These are phyloP conservation scores for Molanna angustata DNA, from an alignment of 2,888 invertebrate species.

Conservation along the genomic window DNA sequence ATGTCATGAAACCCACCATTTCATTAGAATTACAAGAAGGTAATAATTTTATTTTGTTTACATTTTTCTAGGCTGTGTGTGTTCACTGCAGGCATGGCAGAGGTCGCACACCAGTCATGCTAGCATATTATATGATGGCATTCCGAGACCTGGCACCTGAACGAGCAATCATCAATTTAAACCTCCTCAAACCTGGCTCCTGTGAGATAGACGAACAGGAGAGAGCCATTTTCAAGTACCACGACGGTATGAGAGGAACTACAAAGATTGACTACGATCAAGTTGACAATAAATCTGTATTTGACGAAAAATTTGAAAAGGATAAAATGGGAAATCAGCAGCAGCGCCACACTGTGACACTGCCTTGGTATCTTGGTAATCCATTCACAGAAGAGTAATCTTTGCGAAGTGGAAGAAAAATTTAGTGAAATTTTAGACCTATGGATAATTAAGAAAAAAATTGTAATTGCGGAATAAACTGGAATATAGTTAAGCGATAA, in stretches of 20 bases:
- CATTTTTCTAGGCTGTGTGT: constrained; percentile 55
- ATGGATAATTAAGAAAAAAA: too few species aligned
- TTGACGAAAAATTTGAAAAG: background rate
- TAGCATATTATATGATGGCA: constrained; percentile 68
- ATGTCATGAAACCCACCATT: too few species aligned
- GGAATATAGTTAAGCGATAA: too few species aligned
- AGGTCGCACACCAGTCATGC: constrained; percentile 70
- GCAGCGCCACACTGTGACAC: background rate
- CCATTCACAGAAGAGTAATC: too few species aligned
- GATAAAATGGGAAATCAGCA: constrained; percentile 7
- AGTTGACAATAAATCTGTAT: background rate
- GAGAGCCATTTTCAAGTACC: constrained; percentile 56
- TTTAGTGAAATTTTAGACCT: too few species aligned
- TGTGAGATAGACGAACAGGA: constrained; percentile 63
- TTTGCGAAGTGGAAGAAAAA: too few species aligned
- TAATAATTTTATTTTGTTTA: too few species aligned
- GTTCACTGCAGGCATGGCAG: constrained; percentile 70
- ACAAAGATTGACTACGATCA: background rate
- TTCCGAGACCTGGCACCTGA: constrained; percentile 61
- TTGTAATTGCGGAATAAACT: too few species aligned
- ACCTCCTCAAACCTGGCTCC: constrained; percentile 61
- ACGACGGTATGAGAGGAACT: constrained; percentile 53
- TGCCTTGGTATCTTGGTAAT: constrained; percentile 8
- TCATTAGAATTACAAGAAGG: too few species aligned
- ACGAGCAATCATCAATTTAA: constrained; percentile 58